These are phyloP conservation scores for Osmerus mordax DNA, from an alignment of 2,113 vertebrate genomes.

Conservation along the genomic window DNA sequence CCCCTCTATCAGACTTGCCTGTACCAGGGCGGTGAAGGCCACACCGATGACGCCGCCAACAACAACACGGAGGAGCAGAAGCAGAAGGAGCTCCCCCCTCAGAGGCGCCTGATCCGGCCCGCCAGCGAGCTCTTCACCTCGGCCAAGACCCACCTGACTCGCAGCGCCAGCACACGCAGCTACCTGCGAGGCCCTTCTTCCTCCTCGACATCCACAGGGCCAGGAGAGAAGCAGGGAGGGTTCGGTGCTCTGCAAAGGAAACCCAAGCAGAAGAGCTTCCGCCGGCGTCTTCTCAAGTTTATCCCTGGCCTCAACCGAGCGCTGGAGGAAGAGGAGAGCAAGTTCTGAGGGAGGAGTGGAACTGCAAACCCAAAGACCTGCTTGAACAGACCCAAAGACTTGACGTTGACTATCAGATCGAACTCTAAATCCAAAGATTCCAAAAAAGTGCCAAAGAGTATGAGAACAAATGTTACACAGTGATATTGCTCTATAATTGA, in stretches of 20 bases:
- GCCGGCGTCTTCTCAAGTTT: conserved; percentile 85
- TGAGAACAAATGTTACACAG: too few species aligned
- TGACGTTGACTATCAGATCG: conserved; percentile 9
- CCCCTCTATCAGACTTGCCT: conserved; percentile 89
- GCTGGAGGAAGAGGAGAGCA: conserved; percentile 95
- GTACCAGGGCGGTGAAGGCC: conserved; percentile 55
- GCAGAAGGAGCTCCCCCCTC: conserved; percentile 11
- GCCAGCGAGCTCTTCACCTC: conserved; percentile 65
- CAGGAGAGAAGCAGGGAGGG: conserved; percentile 63
- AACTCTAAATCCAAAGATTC: conserved; percentile 24
- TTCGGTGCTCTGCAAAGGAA: conserved; percentile 76
- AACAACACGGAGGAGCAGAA: conserved; percentile 10
- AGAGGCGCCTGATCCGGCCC: conserved; percentile 54
- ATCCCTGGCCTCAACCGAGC: conserved; percentile 92
- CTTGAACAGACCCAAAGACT: conserved; percentile 30
- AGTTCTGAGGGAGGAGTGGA: conserved; percentile 70
- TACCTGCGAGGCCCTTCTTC: conserved; percentile 52
- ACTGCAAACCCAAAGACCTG: conserved; percentile 1
- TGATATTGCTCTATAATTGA: too few species aligned
- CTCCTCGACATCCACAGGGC: conserved; percentile 9
- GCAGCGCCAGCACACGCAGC: conserved; percentile 85
- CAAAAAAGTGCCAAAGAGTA: conserved; percentile 23
- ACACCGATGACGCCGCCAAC: conserved; percentile 11
- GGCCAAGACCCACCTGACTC: conserved; percentile 66
- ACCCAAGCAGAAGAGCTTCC: conserved; percentile 86